Percentiles rank a stretch among this genome's conserved stretches.
These are phyloP conservation scores for Autographa gamma DNA, from an alignment of 2,888 invertebrate species.

Conservation along the genomic window DNA sequence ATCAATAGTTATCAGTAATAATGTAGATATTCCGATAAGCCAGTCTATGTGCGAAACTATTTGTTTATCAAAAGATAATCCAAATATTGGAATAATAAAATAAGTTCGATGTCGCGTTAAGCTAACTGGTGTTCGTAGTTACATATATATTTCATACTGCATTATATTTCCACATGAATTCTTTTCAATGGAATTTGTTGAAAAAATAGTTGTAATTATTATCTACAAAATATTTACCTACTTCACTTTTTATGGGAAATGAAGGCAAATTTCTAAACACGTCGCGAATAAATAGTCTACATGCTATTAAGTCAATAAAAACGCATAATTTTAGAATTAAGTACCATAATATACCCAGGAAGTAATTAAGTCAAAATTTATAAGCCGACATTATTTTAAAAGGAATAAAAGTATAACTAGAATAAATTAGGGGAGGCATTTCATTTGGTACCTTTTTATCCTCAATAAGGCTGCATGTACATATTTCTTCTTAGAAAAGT, in stretches of 20 bases:
- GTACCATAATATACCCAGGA: conserved; percentile 17
- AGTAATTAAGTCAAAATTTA: conserved; percentile 48
- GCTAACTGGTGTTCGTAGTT: no score
- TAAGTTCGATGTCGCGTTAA: no score
- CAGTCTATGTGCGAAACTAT: background rate
- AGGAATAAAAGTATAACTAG: conserved; percentile 51
- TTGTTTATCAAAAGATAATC: background rate
- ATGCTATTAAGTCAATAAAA: conserved; percentile 7
- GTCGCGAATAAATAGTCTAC: background rate
- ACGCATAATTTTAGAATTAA: conserved; percentile 21
- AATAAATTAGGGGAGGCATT: conserved; percentile 61
- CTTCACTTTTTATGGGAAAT: no score
- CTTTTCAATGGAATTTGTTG: no score
- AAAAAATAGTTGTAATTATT: no score
- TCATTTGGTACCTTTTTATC: conserved; percentile 56
- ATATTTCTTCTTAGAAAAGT: conserved; percentile 71
- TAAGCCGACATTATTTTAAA: conserved; percentile 35
- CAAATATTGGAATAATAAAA: no score
- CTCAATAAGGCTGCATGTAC: conserved; percentile 61
- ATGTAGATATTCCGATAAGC: background rate
- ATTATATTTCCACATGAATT: no score
- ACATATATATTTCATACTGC: no score
- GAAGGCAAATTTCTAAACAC: no score
- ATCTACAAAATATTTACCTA: no score
- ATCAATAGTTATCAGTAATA: background rate